Percentiles rank a stretch among this genome's conserved stretches.
phyloP scores from a whole-genome alignment of 37 sponge, comb jelly and placozoan genomes.

The Diacarnus erythraeanus region DNA sequence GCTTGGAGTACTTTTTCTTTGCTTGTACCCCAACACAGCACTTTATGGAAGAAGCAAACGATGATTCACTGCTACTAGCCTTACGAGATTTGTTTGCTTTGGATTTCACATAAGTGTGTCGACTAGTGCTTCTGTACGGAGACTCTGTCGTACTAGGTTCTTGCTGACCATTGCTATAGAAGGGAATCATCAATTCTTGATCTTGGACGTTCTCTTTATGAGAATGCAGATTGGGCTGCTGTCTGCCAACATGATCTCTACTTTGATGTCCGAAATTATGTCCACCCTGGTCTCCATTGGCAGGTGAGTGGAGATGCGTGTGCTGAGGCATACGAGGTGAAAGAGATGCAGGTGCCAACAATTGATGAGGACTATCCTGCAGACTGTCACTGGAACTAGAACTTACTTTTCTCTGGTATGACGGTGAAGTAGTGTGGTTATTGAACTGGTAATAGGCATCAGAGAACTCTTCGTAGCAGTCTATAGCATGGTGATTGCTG shows the following conservation, averaged over 20 bases:
- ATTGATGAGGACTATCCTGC: neutral
- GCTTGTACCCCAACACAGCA: slow-evolving; percentile 9
- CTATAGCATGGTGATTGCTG: neutral
- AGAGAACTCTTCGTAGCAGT: neutral
- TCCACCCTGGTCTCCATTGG: neutral
- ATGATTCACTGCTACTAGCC: neutral
- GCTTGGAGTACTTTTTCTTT: neutral
- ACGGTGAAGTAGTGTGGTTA: neutral
- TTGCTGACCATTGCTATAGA: neutral
- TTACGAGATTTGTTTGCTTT: neutral
- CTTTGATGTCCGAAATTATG: neutral
- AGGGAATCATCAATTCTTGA: neutral
- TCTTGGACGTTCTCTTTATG: neutral
- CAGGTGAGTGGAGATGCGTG: neutral
- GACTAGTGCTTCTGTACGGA: neutral
- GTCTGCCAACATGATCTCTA: neutral
- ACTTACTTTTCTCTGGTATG: neutral
- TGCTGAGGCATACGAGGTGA: neutral
- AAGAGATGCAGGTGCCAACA: neutral
- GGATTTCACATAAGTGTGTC: neutral
- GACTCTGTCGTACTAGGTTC: neutral
- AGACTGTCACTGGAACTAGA: slow-evolving; percentile 12
- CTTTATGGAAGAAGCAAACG: slow-evolving; percentile 3
- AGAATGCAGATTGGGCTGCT: neutral
- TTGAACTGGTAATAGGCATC: slow-evolving; percentile 6